Conservation (phyloP, 37 sponge, comb jelly and placozoan genomes). For the Beroe forskalii region DNA sequence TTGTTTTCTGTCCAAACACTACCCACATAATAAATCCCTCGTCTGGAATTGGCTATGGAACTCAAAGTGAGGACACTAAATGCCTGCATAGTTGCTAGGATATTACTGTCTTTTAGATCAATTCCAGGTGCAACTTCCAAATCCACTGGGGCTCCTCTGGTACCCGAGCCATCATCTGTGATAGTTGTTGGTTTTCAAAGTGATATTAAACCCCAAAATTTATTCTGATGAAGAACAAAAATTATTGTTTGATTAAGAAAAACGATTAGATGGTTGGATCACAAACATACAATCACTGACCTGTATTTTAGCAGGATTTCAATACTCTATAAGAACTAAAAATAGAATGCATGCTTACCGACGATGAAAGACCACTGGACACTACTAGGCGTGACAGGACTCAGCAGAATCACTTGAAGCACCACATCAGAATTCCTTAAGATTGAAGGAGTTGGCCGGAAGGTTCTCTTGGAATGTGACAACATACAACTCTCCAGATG, state of each 20-base stretch:
- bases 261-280: too few relatives aligned
- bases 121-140: not conserved
- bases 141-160: not conserved
- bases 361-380: not conserved
- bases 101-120: not conserved
- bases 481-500: conserved; percentile 5
- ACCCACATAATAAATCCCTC: not conserved
- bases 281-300: too few relatives aligned
- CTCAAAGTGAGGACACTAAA: not conserved
- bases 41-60: not conserved
- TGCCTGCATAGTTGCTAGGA: not conserved
- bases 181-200: too few relatives aligned
- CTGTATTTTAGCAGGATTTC: too few relatives aligned
- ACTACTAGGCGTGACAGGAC: not conserved
- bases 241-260: too few relatives aligned
- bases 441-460: not conserved
- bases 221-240: too few relatives aligned
- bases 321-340: too few relatives aligned
- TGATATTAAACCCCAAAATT: too few relatives aligned
- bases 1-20: too few relatives aligned
- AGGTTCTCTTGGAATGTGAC: conserved; percentile 10
- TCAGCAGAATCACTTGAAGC: not conserved
- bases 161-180: not conserved
- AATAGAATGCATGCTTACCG: too few relatives aligned
- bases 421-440: not conserved